These are phyloP conservation scores for Tetanocera ferruginea DNA, from an alignment of 2,888 invertebrate genomes.

Conservation along the genomic window DNA sequence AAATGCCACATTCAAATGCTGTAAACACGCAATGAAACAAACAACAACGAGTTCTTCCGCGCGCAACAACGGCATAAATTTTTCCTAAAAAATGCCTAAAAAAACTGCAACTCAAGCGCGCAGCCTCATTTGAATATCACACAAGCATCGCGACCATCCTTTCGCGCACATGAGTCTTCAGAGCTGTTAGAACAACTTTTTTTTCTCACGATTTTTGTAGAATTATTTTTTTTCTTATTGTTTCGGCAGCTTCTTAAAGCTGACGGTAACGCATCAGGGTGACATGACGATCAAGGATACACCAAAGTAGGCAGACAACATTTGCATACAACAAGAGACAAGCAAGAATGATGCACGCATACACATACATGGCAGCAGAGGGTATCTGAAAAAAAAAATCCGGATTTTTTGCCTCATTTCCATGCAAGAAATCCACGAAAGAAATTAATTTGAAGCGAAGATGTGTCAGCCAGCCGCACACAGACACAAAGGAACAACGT, in stretches of 20 bases:
- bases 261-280: conserved; percentile 13
- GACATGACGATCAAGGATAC: conserved; percentile 59
- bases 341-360: neutral
- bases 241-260: conserved; percentile 12
- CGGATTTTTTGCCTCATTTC: conserved; percentile 66
- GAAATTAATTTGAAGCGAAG: conserved; percentile 52
- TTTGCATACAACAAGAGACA: conserved; percentile 47
- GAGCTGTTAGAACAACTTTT: conserved; percentile 7
- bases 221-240: conserved; percentile 21
- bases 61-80: conserved; percentile 49
- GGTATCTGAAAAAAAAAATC: conserved; percentile 57
- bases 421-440: conserved; percentile 56
- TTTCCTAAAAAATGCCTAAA: conserved; percentile 47
- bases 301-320: conserved; percentile 39
- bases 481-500: neutral
- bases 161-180: neutral
- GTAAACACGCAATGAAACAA: conserved; percentile 42
- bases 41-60: neutral
- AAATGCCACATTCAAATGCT: conserved; percentile 37
- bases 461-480: conserved; percentile 46
- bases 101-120: conserved; percentile 41
- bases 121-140: conserved; percentile 40
- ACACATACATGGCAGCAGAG: neutral
- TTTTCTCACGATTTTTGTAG: conserved; percentile 43
- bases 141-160: neutral